Percentiles rank a stretch among this genome's conserved stretches.
Conservation (phyloP, 2,113 vertebrate genomes). For the Camelus dromedarius region DNA sequence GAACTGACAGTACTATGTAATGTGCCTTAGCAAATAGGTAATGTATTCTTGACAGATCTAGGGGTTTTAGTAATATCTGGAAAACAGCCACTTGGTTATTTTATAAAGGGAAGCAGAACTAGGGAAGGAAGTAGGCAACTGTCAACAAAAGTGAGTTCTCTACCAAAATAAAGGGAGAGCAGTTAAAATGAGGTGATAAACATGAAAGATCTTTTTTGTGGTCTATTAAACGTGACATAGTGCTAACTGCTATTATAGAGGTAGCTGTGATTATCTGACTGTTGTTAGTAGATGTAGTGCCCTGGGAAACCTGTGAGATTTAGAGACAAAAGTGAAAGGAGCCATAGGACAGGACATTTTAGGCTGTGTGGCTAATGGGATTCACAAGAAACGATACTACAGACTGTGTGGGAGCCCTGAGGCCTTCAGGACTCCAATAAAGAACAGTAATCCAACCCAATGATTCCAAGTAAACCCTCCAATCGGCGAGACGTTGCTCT, state of each 20-base stretch:
- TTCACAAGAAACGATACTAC: neutral
- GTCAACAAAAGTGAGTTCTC: neutral
- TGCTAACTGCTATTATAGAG: neutral
- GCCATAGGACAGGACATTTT: neutral
- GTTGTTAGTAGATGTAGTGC: neutral
- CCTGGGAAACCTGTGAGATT: neutral
- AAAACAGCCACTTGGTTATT: conserved; percentile 28
- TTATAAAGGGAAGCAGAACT: neutral
- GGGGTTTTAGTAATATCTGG: conserved; percentile 44
- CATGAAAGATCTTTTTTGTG: neutral
- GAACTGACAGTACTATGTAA: neutral
- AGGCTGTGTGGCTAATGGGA: neutral
- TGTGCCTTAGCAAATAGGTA: conserved; percentile 1
- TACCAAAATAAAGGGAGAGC: neutral
- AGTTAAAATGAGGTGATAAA: neutral
- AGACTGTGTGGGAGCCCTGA: neutral
- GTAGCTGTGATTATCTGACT: neutral
- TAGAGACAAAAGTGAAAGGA: neutral
- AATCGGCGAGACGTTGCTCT: neutral
- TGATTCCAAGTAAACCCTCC: neutral
- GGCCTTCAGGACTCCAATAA: neutral
- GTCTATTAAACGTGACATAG: neutral
- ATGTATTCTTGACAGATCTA: conserved; percentile 30
- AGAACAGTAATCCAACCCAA: neutral
- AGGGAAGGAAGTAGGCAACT: neutral